Base-by-base conservation (phyloP, 2,888 invertebrate genomes). In the Mactromeris polynyma region DNA sequence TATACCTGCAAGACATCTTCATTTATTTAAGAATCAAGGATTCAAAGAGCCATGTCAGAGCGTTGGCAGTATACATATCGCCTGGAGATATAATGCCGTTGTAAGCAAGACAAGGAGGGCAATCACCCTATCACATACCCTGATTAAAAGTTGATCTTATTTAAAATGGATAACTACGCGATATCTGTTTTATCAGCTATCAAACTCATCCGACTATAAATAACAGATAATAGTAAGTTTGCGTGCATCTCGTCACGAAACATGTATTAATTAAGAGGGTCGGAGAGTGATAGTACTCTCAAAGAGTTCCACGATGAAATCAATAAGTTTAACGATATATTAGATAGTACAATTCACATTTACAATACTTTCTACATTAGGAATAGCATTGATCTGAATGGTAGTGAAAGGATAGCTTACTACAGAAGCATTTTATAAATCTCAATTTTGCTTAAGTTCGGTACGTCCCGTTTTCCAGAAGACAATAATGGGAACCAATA, bases 261-360 rank as follows among this genome's bases (percentile, higher is more conserved):
- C 36, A 73, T 36, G 33, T 73, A 36, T 73, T 73, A 73, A 73
- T 73, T 73, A 73, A 73, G 73, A 73, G 36, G 73, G 73, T 73
- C 73, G 73, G 73, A 73, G 33, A 73, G 73, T 73, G 19, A 11
- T 73, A 17, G 36, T 36, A 33, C 73, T 73, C 33, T 36, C 36
- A 73, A 73, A 73, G 73, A 36, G 73, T 33, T 73, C 3, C 33
- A 11, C 11, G 73, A 36, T 73, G 73, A 73, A 73, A 73, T 73
- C 73, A 19, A 73, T 73, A 73, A 11, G 73, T 73, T 73, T 73
- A 73, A 73, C 36, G 73, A 73, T 19, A 73, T 36, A 2, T 14
- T 14, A 36, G 73, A 73, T 36, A 73, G 36, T 73, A 36, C 73
- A 64, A 21, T 64, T 9, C n/a, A 58, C 58, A n/a, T 19, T 58